These are phyloP conservation scores for Micrasema longulum DNA, from an alignment of 1,140 invertebrate species.

Conservation along the genomic window DNA sequence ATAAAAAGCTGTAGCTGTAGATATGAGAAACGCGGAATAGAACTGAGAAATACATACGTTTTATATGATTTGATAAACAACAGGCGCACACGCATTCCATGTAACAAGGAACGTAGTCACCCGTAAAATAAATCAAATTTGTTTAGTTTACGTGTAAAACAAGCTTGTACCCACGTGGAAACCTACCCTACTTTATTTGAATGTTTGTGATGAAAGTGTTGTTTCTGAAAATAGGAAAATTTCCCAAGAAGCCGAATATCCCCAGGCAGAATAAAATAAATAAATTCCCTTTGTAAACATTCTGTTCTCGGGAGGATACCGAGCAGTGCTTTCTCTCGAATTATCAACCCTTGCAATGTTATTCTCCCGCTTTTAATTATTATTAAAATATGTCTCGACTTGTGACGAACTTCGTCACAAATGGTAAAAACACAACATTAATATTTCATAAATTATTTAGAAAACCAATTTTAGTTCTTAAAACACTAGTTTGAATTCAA, in stretches of 20 bases:
- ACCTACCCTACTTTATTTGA: constrained; percentile 24
- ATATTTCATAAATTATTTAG: too few relatives aligned
- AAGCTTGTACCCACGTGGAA: background rate
- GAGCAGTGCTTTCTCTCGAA: background rate
- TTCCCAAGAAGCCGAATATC: background rate
- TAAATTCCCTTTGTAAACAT: constrained; percentile 14
- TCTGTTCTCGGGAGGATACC: background rate
- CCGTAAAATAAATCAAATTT: constrained; percentile 14
- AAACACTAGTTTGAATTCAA: too few relatives aligned
- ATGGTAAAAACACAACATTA: too few relatives aligned
- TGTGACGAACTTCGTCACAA: too few relatives aligned
- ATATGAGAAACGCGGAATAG: too few relatives aligned
- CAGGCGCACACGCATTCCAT: background rate
- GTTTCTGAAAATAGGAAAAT: background rate
- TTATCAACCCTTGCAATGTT: constrained; percentile 9
- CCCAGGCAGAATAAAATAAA: constrained; percentile 25
- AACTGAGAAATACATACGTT: too few relatives aligned
- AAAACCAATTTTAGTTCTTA: too few relatives aligned
- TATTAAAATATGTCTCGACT: too few relatives aligned
- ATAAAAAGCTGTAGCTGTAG: too few relatives aligned
- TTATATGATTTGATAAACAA: too few relatives aligned
- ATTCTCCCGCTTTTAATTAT: too few relatives aligned
- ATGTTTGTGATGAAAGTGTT: constrained; percentile 20
- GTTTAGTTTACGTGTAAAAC: constrained; percentile 14
- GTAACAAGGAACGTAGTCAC: background rate